A percentile compares a stretch with the other conserved stretches of the same genome.
These are phyloP conservation scores for Didymodactylos carnosus DNA, from an alignment of 2,888 invertebrate species.

Conservation along the genomic window DNA sequence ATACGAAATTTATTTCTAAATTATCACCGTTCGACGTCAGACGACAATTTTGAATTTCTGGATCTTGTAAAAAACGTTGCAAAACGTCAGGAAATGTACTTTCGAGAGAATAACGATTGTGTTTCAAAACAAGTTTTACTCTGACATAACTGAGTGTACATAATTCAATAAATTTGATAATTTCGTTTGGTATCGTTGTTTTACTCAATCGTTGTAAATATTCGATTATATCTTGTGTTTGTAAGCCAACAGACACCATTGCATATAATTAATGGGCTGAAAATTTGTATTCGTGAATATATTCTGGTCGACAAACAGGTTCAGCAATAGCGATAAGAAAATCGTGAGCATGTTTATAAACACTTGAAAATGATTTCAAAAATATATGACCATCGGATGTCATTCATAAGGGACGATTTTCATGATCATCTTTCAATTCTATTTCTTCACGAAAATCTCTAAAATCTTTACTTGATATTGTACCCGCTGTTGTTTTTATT, in stretches of 20 bases:
- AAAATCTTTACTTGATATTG: constrained; percentile 40
- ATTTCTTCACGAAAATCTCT: constrained; percentile 53
- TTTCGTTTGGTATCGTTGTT: constrained; percentile 76
- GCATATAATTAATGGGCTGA: constrained; percentile 97
- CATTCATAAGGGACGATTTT: too few species aligned
- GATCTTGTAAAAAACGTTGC: background rate
- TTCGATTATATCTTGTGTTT: constrained; percentile 87
- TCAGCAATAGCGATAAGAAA: background rate
- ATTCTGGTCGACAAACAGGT: background rate
- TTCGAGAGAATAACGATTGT: constrained; percentile 82
- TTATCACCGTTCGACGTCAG: too few species aligned
- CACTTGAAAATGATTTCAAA: too few species aligned
- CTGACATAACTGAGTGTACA: constrained; percentile 98
- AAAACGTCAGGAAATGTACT: constrained; percentile 29
- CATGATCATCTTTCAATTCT: constrained; percentile 38
- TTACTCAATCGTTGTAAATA: constrained; percentile 84
- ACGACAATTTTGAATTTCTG: background rate
- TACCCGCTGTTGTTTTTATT: constrained; percentile 27
- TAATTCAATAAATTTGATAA: constrained; percentile 70
- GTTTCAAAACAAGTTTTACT: constrained; percentile 85
- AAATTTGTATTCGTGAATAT: constrained; percentile 41
- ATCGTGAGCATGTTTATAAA: background rate
- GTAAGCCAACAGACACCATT: constrained; percentile 90
- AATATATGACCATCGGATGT: background rate
- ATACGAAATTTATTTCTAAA: too few species aligned